Conservation (phyloP, 2,113 vertebrate species). For the Sphyrna mokarran region DNA sequence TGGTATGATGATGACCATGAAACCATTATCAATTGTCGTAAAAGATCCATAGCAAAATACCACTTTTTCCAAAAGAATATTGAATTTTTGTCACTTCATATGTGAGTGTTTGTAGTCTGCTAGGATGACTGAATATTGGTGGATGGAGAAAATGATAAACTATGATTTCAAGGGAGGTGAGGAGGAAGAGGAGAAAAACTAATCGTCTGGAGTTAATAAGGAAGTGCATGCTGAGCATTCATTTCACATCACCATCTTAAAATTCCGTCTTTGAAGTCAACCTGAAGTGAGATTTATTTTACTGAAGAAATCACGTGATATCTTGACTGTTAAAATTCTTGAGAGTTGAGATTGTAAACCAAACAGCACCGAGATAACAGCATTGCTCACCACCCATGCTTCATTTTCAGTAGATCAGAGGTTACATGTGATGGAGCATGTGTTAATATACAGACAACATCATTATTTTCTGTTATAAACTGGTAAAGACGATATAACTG, state of each 20-base stretch:
- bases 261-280: background rate
- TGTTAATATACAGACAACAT: background rate
- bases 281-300: background rate
- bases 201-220: background rate
- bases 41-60: background rate
- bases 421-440: background rate
- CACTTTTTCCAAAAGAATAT: background rate
- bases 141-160: background rate
- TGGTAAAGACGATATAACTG: background rate
- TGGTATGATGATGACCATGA: too few species aligned
- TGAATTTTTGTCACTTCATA: background rate
- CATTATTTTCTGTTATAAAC: background rate
- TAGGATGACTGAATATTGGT: background rate
- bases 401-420: background rate
- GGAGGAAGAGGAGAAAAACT: background rate
- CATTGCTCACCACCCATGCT: too few species aligned
- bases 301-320: background rate
- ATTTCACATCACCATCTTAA: background rate
- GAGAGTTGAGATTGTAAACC: background rate
- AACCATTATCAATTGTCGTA: too few species aligned
- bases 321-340: background rate
- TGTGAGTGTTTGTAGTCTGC: background rate
- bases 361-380: background rate
- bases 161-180: background rate
- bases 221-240: background rate